A percentile compares a stretch with the other conserved stretches of the same genome.
These are phyloP conservation scores for Cryptoprocta ferox DNA, from an alignment of 2,797 vertebrate species.

Conservation along the genomic window DNA sequence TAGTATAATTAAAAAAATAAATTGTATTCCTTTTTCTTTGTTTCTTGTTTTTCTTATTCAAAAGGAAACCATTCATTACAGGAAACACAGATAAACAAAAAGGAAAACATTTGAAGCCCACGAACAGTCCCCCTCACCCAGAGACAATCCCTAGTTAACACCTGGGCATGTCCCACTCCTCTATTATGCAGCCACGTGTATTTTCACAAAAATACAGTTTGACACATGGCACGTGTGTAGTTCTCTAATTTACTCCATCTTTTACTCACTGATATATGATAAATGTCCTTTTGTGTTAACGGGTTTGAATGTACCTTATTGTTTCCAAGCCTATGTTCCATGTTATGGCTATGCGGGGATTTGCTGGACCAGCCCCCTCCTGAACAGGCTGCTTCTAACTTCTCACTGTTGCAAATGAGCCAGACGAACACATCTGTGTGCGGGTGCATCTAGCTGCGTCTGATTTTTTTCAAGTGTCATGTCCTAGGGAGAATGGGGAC, in stretches of 20 bases:
- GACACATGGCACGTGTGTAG: neutral
- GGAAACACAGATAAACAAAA: neutral
- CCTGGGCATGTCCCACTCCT: neutral
- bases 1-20: neutral
- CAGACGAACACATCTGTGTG: neutral
- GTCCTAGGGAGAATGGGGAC: conserved; percentile 17
- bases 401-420: neutral
- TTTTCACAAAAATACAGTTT: neutral
- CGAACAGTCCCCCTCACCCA: neutral
- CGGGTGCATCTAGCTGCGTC: neutral
- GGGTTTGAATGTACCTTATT: neutral
- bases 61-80: neutral
- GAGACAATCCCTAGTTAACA: neutral
- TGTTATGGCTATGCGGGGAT: neutral
- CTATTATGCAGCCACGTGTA: too few species aligned
- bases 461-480: conserved; percentile 23
- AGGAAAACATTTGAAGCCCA: neutral
- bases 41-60: neutral
- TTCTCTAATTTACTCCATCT: neutral
- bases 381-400: neutral
- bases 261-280: neutral
- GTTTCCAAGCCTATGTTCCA: neutral
- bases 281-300: neutral
- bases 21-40: conserved; percentile 1
- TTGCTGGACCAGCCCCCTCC: neutral